These are phyloP conservation scores for Cygnus buccinator DNA, from an alignment of 2,113 vertebrate genomes.

Conservation along the genomic window DNA sequence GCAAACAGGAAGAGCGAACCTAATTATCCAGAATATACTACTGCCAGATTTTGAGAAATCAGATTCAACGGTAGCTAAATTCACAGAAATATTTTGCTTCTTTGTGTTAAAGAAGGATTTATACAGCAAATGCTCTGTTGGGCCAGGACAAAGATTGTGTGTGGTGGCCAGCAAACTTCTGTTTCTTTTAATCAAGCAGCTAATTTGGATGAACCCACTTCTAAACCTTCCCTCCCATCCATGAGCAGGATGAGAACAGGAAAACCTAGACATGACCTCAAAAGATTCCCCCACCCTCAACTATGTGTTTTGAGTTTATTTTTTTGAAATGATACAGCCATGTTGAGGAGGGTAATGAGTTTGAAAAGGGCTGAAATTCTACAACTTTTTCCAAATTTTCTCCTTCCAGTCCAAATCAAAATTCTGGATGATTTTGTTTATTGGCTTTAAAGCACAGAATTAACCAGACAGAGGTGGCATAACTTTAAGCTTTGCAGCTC, in stretches of 20 bases:
- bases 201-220: background rate
- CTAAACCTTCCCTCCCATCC: background rate
- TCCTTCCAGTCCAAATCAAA: background rate
- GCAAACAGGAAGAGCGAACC: conserved; percentile 42
- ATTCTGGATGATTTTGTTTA: background rate
- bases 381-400: background rate
- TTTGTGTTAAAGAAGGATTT: background rate
- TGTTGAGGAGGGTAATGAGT: background rate
- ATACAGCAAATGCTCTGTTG: background rate
- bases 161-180: background rate
- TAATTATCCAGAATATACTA: conserved; percentile 16
- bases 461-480: background rate
- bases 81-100: conserved; percentile 46
- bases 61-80: conserved; percentile 20
- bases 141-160: background rate
- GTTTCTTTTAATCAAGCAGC: background rate
- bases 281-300: background rate
- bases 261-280: background rate
- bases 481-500: background rate
- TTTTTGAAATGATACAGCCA: background rate
- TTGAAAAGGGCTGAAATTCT: background rate
- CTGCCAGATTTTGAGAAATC: conserved; percentile 25
- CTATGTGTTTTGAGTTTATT: background rate
- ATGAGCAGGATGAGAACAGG: background rate
- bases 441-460: background rate